Conservation (phyloP, 2,888 invertebrate species). For the Lepidonotus clava region DNA sequence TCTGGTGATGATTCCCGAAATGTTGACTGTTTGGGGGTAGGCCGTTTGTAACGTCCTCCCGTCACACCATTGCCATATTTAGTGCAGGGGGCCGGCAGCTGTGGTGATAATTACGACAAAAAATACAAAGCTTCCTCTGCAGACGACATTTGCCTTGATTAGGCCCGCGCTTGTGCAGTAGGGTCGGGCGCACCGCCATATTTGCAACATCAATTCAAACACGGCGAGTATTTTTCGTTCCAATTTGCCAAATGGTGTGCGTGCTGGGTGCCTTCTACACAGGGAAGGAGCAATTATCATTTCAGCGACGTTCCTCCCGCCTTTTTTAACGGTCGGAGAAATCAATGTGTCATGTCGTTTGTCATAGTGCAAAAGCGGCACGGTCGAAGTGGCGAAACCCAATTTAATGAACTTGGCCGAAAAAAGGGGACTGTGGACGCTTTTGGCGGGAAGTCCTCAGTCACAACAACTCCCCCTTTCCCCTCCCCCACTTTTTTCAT, state of each 20-base stretch:
- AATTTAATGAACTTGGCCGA: slow-evolving; percentile 50
- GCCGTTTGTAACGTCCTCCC: no score
- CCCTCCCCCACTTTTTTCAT: background rate
- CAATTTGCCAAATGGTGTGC: slow-evolving; percentile 50
- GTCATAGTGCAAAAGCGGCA: slow-evolving; percentile 20
- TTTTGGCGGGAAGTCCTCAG: slow-evolving; percentile 45
- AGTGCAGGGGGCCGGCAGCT: slow-evolving; percentile 6
- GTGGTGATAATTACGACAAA: background rate
- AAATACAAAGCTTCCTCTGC: slow-evolving; percentile 28
- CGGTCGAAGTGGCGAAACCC: slow-evolving; percentile 31
- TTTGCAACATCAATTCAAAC: slow-evolving; percentile 47
- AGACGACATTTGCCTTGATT: slow-evolving; percentile 26
- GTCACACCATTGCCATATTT: background rate
- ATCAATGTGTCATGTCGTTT: slow-evolving; percentile 47
- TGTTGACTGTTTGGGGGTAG: no score
- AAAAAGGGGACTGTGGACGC: background rate
- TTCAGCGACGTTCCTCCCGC: background rate
- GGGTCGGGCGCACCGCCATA: slow-evolving; percentile 25
- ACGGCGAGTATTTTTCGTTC: slow-evolving; percentile 19
- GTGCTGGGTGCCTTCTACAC: background rate
- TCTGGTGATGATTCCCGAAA: no score
- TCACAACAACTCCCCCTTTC: slow-evolving; percentile 20
- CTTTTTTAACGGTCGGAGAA: slow-evolving; percentile 13
- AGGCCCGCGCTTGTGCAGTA: slow-evolving; percentile 21
- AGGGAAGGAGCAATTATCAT: slow-evolving; percentile 45